phyloP scores from a whole-genome alignment of 1,140 invertebrate species.

The Ips typographus region DNA sequence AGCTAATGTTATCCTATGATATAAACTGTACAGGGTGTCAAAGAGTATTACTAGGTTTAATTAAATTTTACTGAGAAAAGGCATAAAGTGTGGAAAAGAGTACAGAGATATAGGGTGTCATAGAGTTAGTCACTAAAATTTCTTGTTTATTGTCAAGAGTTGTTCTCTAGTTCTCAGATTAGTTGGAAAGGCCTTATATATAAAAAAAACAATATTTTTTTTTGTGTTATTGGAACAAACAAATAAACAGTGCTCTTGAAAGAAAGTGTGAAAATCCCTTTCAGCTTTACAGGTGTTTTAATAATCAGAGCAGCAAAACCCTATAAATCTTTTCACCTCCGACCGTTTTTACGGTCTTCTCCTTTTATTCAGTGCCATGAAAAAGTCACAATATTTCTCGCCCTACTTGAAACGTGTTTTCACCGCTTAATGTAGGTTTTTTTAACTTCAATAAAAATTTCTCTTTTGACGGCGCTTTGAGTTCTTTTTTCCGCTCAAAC shows the following conservation, averaged over 20 bases:
- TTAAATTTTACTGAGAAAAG: too few species aligned
- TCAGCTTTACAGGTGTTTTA: slow-evolving; percentile 25
- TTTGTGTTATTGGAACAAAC: neutral
- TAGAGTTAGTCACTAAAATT: too few species aligned
- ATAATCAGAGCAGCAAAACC: slow-evolving; percentile 24
- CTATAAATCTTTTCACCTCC: slow-evolving; percentile 23
- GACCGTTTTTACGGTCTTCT: slow-evolving; percentile 19
- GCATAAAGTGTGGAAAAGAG: too few species aligned
- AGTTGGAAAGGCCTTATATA: too few species aligned
- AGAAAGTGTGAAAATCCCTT: slow-evolving; percentile 19
- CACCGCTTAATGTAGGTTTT: slow-evolving; percentile 18
- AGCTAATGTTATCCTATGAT: too few species aligned
- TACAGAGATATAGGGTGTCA: too few species aligned
- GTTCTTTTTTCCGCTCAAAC: slow-evolving; percentile 5
- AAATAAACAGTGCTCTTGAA: slow-evolving; percentile 5
- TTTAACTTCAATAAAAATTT: slow-evolving; percentile 21
- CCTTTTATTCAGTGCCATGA: slow-evolving; percentile 22
- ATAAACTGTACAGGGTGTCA: too few species aligned
- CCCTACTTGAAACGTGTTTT: slow-evolving; percentile 18
- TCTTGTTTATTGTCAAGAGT: too few species aligned
- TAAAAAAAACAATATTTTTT: too few species aligned
- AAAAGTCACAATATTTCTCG: slow-evolving; percentile 29
- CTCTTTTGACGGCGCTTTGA: slow-evolving; percentile 6
- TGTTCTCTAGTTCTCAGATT: too few species aligned
- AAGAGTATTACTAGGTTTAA: too few species aligned